Base-by-base conservation (phyloP, 1,140 invertebrate genomes). In the Drosophila albomicans region DNA sequence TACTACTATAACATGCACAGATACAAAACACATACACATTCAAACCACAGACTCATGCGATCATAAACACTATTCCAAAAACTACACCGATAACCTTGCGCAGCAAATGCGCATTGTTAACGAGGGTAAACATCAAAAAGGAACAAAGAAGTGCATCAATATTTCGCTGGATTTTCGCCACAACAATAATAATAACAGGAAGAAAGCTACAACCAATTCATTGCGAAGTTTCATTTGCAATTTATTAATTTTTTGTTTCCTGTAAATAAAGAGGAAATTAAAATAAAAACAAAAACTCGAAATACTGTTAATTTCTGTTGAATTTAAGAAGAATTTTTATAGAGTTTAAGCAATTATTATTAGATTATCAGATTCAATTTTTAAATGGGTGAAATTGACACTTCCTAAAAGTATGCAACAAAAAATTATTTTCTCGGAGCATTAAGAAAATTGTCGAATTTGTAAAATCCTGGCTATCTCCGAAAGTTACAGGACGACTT, bases 211-310 rank as follows among this genome's bases (percentile, higher is more conserved):
- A 88, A 87, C 84, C 84, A 87, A 87, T 88, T 80, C 30, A 80
- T 88, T 87, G 84, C 84, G 79, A 88, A 81, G 72, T 78, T 68
- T 65, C 13, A 71, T 81, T 88, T 89, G 84, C 84, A 88, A 75
- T 84, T 88, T 81, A 88, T 84, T 84, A 84, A 63, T 78, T 88
- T 88, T 80, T 87, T 87, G 84, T 91, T 91, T 91, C 87, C 87
- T 91, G 88, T 91, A 91, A 91, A 91, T 91, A 87, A 91, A 91
- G 20, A 25, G 80, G 87, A 87, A 91, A 91, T 87, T 87, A 88
- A 86, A 87, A 88, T 88, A 88, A 88, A 88, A 54, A 70, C 30
- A 72, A 52, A 56, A 82, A 80, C 56, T 51, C 35, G 4, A 45
- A 52, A 51, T 16, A 20, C 5, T 38, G 6, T 20, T 11, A 7